These are phyloP conservation scores for Alosa sapidissima DNA, from an alignment of 2,797 vertebrate species.

Conservation along the genomic window DNA sequence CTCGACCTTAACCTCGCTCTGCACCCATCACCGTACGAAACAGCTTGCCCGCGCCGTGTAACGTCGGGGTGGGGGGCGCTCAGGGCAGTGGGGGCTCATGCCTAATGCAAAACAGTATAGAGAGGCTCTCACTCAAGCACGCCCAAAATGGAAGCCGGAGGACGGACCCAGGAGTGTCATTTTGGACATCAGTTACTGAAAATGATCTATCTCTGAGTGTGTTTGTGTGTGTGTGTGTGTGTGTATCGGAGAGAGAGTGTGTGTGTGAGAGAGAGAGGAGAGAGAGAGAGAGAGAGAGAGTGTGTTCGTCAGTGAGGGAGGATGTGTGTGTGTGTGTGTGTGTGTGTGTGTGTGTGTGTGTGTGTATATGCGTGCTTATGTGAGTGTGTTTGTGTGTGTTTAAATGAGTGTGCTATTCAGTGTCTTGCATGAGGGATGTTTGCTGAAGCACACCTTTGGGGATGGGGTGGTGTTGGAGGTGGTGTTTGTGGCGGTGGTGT, in stretches of 20 bases:
- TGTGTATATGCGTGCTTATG: neutral
- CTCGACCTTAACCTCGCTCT: neutral
- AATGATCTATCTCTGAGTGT: neutral
- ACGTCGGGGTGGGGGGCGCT: neutral
- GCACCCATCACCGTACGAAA: neutral
- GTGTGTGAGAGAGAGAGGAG: no score
- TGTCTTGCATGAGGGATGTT: constrained; percentile 6
- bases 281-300: no score
- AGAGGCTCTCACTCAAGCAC: neutral
- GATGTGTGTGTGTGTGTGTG: neutral
- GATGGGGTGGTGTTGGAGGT: neutral
- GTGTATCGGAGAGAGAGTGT: neutral
- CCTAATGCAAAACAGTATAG: neutral
- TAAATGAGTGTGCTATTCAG: neutral
- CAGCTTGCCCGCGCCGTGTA: neutral
- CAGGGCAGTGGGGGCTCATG: constrained; percentile 1
- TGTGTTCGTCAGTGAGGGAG: no score
- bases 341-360: neutral
- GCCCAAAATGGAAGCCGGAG: neutral
- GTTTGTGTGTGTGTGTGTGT: neutral
- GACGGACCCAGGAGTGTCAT: neutral
- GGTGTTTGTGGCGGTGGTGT: neutral
- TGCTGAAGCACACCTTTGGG: constrained; percentile 6
- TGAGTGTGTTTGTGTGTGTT: neutral
- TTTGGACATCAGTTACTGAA: neutral